Percentiles rank a stretch among this genome's conserved stretches.
phyloP scores from a whole-genome alignment of 2,888 invertebrate genomes.

The Aquatica leii region DNA sequence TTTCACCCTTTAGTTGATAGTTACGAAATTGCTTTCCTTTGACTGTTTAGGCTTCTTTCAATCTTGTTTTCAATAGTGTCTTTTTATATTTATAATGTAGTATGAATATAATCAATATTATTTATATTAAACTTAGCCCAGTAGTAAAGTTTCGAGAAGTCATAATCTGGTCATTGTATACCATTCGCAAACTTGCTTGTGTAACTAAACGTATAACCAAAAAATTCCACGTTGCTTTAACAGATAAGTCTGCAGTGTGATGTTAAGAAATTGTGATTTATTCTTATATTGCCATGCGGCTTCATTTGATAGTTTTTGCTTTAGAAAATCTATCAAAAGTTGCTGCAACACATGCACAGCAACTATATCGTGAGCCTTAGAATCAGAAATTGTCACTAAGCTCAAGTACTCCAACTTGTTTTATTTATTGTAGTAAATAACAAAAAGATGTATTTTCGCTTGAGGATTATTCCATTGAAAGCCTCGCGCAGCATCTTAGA shows the following conservation, averaged over 20 bases:
- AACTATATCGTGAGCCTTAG: conserved; percentile 37
- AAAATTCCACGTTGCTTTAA: background rate
- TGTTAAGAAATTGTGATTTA: background rate
- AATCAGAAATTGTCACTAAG: conserved; percentile 39
- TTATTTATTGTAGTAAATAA: conserved; percentile 34
- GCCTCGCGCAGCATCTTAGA: conserved; percentile 38
- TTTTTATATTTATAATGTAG: background rate
- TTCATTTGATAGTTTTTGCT: background rate
- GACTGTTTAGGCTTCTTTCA: background rate
- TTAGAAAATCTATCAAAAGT: background rate
- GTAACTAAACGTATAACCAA: background rate
- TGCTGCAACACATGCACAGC: conserved; percentile 23
- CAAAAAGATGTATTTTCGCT: conserved; percentile 35
- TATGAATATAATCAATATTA: background rate
- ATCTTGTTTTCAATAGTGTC: background rate
- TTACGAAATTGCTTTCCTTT: background rate
- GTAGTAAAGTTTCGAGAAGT: background rate
- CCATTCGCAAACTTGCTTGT: too few species aligned
- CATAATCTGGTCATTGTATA: background rate
- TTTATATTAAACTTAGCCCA: background rate
- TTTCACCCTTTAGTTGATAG: background rate
- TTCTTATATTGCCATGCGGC: background rate
- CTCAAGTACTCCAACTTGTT: conserved; percentile 31
- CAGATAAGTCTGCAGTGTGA: background rate
- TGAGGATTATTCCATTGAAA: conserved; percentile 42